Percentiles rank a stretch among this genome's conserved stretches.
phyloP scores from a whole-genome alignment of 2,113 vertebrate species.

The Urocynchramus pylzowi region DNA sequence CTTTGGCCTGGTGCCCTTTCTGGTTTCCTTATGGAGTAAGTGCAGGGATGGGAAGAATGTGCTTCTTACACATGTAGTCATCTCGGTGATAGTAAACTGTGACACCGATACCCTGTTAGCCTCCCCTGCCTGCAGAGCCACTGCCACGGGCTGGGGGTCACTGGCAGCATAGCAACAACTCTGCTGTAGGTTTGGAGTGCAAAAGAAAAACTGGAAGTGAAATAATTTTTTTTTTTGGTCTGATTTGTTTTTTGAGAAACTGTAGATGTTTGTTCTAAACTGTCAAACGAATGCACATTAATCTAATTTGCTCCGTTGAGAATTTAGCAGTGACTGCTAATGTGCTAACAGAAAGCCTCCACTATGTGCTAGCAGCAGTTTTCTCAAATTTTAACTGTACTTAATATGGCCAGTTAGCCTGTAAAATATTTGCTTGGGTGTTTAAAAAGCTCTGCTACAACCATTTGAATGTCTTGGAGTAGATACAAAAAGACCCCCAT shows the following conservation, averaged over 20 bases:
- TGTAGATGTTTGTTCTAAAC: neutral
- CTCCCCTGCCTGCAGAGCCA: slow-evolving; percentile 6
- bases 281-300: neutral
- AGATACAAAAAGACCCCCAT: accelerated
- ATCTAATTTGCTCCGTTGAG: neutral
- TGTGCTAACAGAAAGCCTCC: neutral
- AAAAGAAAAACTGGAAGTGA: neutral
- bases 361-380: neutral
- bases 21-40: slow-evolving; percentile 33
- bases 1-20: slow-evolving; percentile 39
- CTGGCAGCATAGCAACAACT: neutral
- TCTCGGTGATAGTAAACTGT: slow-evolving; percentile 45
- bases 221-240: neutral
- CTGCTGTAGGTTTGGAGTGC: neutral
- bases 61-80: slow-evolving; percentile 46
- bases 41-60: slow-evolving; percentile 56
- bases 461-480: neutral
- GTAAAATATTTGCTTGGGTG: neutral
- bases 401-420: neutral
- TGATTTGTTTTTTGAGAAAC: neutral
- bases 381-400: neutral
- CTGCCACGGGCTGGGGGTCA: neutral
- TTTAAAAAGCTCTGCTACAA: neutral
- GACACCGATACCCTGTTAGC: slow-evolving; percentile 10
- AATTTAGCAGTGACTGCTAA: neutral